Evolutionary conservation across 2,113 vertebrate genomes (phyloP), one percentile per base, ranked within the genome.

Genomic region (Proterorhinus semilunaris): DNA sequence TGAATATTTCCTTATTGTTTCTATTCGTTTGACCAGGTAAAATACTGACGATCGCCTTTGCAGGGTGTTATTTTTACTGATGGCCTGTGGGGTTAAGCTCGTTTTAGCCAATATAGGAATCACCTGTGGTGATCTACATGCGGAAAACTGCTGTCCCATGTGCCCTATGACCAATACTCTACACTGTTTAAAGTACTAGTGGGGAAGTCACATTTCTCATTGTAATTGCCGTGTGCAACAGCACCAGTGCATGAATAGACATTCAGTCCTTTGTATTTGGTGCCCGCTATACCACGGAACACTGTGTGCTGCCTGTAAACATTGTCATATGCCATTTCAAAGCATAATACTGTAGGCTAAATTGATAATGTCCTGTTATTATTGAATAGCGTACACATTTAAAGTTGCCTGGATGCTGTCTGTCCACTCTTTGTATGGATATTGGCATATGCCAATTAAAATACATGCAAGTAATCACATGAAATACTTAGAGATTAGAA

Each of bases 81-180:
- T 53, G n/a, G 10, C 52, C 17, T 66, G 27, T 12, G 12, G 17
- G 9, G 59, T 36, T 6, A 43, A 68, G 54, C 61, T 9, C 17
- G 47, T 65, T 43, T 47, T 15, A 15, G 54, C 52, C 51, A 5
- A 15, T 36, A 74, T 61, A 11, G 4, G 64, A 53, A 70, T 79
- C 80, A 87, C 87, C 74, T 80, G 82, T 83, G 76, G 61, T 82
- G 1, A 68, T 42, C n/a, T 42, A 66, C 58, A 36, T 44, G 48
- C 63, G 5, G 45, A 48, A 66, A 72, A 16, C 2, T 36, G 17
- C 2, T 36, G 17, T 27, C 45, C n/a, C 44, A 2, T 50, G 16
- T 27, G 44, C 51, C 57, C 36, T 0, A 6, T 16, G 9, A 21
- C 7, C 8, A 27, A 10, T 1, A 10, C 15, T 27, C 36, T 1